Evolutionary conservation across 2,888 invertebrate genomes (phyloP).

Genomic region (Platynereis dumerilii): DNA sequence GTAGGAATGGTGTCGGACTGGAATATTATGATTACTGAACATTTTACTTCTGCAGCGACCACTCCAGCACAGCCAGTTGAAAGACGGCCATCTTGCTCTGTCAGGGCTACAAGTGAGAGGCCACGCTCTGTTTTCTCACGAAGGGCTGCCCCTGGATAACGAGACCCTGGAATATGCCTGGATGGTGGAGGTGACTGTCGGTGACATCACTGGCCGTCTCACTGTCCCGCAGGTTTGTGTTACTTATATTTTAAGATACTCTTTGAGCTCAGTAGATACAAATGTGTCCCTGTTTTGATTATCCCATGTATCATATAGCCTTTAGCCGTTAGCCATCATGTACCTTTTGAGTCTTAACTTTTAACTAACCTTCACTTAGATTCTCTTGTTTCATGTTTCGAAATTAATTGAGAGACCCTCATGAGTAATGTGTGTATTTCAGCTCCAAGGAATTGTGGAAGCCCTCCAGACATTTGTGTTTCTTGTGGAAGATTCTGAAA

Average conservation of each 20-base stretch:
- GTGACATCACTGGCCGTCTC: conserved; percentile 89
- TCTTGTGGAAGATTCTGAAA: conserved; percentile 86
- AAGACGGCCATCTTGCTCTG: conserved; percentile 72
- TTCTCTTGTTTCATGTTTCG: no score
- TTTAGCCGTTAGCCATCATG: no score
- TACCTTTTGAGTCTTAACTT: no score
- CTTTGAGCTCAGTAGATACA: no score
- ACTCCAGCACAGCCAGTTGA: conserved; percentile 50
- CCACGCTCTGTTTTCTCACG: conserved; percentile 79
- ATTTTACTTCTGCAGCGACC: conserved; percentile 41
- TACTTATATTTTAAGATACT: no score
- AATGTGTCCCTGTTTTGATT: no score
- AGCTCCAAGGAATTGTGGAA: conserved; percentile 82
- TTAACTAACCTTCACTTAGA: no score
- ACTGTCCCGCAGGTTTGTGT: conserved; percentile 77
- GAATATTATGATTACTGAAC: no score
- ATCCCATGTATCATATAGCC: no score
- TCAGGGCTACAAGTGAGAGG: conserved; percentile 77
- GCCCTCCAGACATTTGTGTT: conserved; percentile 88
- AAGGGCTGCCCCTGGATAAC: conserved; percentile 85
- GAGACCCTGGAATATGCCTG: conserved; percentile 97
- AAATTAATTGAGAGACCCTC: no score
- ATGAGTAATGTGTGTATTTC: conserved; percentile 20
- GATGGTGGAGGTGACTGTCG: conserved; percentile 93
- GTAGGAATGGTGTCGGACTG: no score